Base-by-base conservation (phyloP, 2,797 vertebrate species). In the Falco concolor region DNA sequence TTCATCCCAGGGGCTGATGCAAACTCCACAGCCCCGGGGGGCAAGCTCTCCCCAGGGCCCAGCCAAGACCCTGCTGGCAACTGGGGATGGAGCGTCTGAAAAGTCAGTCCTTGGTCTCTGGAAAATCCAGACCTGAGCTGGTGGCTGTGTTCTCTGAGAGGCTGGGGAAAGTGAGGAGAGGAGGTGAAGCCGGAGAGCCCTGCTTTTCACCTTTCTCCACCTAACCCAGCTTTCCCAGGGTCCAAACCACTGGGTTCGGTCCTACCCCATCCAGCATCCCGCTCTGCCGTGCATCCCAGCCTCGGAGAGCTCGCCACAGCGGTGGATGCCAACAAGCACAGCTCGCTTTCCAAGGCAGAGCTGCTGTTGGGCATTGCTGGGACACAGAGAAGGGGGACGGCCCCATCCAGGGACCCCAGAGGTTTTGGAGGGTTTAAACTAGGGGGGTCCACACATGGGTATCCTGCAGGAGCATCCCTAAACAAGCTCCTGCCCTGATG, bases 301-400 rank as follows among this genome's bases (percentile, higher is more conserved):
- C 60, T 30, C 0, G 0, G 27, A 65, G 38, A 64, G 30, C 36
- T 54, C 9, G 0, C 12, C 30, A 3, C 8, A 32, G 56, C 2
- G 3, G 22, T 23, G 42, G 57, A 28, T 36, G 47, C 25, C 47
- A 42, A 12, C 1, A 38, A 64, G 42, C 22, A 72, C 36, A 36
- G 36, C 12, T n/a, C 68, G 45, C 30, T 75, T 40, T 23, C 38
- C 12, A 64, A 60, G 18, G 32, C 54, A 76, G 44, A 87, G 45
- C 4, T 5, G 3, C 9, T 8, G 4, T 1, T 0, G 1, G 75
- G n/a, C 21, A 40, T 23, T 6, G 42, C 30, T 0, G 2, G 50
- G 28, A 16, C 12, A 6, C 0, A 1, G 42, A 65, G 47, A 28
- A 83, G 4, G 7, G 14, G 24, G 22, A 42, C 61, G 92, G 49